Base-by-base conservation (phyloP, 2,888 invertebrate species). In the Lasiommata megera region DNA sequence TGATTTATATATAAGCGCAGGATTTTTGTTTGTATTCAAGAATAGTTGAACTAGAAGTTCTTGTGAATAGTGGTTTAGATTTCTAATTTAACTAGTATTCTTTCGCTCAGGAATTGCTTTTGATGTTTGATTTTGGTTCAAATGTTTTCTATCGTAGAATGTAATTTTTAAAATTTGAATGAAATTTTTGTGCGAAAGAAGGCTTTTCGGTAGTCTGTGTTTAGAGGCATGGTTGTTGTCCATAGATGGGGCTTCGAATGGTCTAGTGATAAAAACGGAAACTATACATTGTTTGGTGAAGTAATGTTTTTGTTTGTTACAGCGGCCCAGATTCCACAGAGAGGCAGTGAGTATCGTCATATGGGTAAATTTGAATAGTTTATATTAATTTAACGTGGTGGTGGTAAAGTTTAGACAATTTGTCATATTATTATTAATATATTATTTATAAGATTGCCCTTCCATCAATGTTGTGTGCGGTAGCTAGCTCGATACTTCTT, bases 311-410 rank as follows among this genome's bases (percentile, higher is more conserved):
- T 91, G 85, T 92, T 92, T 93, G 92, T 94, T 95, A 73, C 94
- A 95, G 95, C 95, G 94, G 95, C 95, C 88, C 95, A 96, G 94
- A 95, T 96, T 84, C 95, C 95, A 82, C 95, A 95, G 93, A 95
- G 95, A 93, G 95, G 95, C 94, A 95, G 96, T 96, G 92, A 95
- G 96, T 95, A 93, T 85, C 68, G 63, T 37, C 29, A 51, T 44
- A 29, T 11, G 12, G 34, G 44, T 44, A 46, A 34, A 38, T 55
- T 48, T 36, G 40, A 55, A 16, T 40, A 57, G 60, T 60, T 50
- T 53, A 36, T 52, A 51, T 51, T 46, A 46, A 46, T 46, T 46
- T 31, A 29, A 14, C 29, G 29, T 46, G 44, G 44, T 46, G 44
- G 44, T 46, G 29, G 29, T 31, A 16, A 12, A 6, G 3, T 41